Evolutionary conservation across 2,113 vertebrate genomes (phyloP).

Genomic region (Stictonetta naevosa): DNA sequence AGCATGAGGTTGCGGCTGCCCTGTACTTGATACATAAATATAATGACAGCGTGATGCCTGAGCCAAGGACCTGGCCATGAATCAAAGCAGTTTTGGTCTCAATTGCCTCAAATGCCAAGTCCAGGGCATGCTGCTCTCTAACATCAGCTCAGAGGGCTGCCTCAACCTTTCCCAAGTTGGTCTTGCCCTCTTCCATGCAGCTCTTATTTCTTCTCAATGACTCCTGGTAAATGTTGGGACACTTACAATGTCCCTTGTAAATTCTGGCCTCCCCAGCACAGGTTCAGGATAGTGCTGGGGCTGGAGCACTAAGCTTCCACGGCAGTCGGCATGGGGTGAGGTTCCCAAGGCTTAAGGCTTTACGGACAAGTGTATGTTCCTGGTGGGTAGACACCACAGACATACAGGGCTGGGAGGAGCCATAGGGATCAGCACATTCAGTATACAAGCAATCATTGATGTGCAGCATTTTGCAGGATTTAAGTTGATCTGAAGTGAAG

Average conservation of each 20-base stretch:
- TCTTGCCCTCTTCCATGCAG: neutral
- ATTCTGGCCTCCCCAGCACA: neutral
- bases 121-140: neutral
- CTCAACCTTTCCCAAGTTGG: neutral
- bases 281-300: neutral
- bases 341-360: neutral
- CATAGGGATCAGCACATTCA: accelerated
- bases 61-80: neutral
- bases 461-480: neutral
- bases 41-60: neutral
- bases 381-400: neutral
- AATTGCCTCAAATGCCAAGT: neutral
- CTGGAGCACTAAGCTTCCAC: neutral
- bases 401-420: neutral
- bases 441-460: neutral
- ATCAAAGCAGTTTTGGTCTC: neutral
- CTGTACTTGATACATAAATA: neutral
- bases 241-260: neutral
- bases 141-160: neutral
- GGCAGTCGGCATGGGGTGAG: neutral
- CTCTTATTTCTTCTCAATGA: neutral
- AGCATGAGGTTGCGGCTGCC: neutral
- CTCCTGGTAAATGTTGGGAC: neutral
- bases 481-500: neutral
- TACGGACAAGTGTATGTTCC: neutral